Percentiles rank a stretch among this genome's conserved stretches.
phyloP scores from a whole-genome alignment of 2,113 vertebrate genomes.

The Toxotes chatareus region DNA sequence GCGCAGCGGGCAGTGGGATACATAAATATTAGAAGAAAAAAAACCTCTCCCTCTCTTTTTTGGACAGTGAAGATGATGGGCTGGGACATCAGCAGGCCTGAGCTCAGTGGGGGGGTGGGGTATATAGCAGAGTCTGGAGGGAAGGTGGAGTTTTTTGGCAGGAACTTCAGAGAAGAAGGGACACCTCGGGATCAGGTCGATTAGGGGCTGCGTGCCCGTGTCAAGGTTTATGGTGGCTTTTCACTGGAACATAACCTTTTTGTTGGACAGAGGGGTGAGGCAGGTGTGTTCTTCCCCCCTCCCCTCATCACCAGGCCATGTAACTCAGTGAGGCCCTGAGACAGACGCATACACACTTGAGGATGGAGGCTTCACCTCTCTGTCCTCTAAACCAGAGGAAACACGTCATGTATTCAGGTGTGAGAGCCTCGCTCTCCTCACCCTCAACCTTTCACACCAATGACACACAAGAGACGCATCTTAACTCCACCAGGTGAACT shows the following conservation, averaged over 20 bases:
- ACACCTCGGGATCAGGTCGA: constrained; percentile 65
- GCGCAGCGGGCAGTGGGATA: too few species aligned
- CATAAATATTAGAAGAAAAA: not conserved
- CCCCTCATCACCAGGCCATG: constrained; percentile 48
- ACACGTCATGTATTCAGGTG: constrained; percentile 76
- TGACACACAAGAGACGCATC: constrained; percentile 43
- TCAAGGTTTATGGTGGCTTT: constrained; percentile 68
- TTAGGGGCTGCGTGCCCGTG: constrained; percentile 70
- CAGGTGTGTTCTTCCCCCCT: constrained; percentile 67
- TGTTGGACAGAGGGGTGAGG: constrained; percentile 63
- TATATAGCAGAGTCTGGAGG: not conserved
- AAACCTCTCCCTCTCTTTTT: not conserved
- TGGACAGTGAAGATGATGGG: constrained; percentile 9
- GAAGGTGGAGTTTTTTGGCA: constrained; percentile 53
- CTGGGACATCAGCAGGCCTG: constrained; percentile 6
- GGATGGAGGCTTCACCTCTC: constrained; percentile 18
- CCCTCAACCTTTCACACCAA: constrained; percentile 64
- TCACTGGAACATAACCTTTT: constrained; percentile 68
- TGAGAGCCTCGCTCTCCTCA: constrained; percentile 59
- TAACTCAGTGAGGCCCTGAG: constrained; percentile 68
- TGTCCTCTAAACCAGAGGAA: constrained; percentile 63
- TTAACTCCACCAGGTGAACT: not conserved
- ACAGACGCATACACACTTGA: constrained; percentile 17
- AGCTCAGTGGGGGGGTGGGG: constrained; percentile 42
- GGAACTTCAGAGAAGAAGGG: constrained; percentile 64